phyloP scores from a whole-genome alignment of 35 echinoderm and acorn worm species.

The Heliocidaris tuberculata region DNA sequence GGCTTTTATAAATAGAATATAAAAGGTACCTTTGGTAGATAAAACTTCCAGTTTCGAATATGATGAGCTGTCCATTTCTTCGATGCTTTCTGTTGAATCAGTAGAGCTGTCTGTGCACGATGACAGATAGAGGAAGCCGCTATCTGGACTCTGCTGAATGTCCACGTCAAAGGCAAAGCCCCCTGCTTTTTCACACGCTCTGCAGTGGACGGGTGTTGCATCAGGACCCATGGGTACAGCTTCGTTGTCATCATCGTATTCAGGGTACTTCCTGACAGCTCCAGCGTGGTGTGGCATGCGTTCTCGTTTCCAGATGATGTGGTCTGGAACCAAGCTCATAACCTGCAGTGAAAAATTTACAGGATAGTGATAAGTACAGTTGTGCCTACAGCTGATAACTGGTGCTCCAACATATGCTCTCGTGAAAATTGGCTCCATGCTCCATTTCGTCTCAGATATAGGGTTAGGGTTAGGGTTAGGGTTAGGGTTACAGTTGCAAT shows the following conservation, averaged over 20 bases:
- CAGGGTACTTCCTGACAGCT: conserved; percentile 67
- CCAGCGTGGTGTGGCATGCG: conserved; percentile 75
- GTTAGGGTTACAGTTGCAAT: no score
- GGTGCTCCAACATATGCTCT: no score
- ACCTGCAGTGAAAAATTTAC: conserved; percentile 50
- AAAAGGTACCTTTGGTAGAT: not conserved
- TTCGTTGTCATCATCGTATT: conserved; percentile 61
- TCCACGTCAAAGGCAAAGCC: conserved; percentile 54
- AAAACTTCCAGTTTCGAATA: not conserved
- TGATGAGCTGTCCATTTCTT: conserved; percentile 46
- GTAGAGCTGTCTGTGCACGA: conserved; percentile 91
- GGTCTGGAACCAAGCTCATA: conserved; percentile 79
- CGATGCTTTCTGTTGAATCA: conserved; percentile 54
- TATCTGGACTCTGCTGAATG: conserved; percentile 59
- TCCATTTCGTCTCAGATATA: no score
- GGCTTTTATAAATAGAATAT: not conserved
- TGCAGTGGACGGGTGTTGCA: conserved; percentile 74
- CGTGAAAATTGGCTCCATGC: no score
- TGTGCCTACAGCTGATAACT: not conserved
- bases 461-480: no score
- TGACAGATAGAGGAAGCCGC: conserved; percentile 78
- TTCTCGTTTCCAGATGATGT: conserved; percentile 82
- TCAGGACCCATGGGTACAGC: conserved; percentile 73
- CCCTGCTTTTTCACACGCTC: conserved; percentile 62
- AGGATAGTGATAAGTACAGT: not conserved